Percentiles rank a stretch among this genome's conserved stretches.
phyloP scores from a whole-genome alignment of 2,113 vertebrate species.

The Corythaeola cristata region DNA sequence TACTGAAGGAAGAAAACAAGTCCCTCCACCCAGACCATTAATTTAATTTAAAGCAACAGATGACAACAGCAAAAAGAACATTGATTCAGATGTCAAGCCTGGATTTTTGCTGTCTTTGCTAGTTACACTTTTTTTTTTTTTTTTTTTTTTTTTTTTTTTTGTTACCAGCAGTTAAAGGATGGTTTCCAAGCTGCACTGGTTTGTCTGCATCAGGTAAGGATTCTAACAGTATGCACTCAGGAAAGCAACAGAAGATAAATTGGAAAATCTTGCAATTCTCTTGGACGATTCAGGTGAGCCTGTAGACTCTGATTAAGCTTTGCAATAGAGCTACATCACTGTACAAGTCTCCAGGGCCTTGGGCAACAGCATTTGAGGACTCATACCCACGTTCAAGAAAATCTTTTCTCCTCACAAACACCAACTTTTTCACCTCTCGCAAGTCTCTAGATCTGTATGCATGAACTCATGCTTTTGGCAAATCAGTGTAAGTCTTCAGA shows the following conservation, averaged over 20 bases:
- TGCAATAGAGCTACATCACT: neutral
- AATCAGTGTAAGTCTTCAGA: neutral
- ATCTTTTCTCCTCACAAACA: neutral
- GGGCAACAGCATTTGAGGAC: neutral
- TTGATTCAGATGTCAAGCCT: neutral
- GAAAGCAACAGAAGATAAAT: neutral
- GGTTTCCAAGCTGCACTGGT: neutral
- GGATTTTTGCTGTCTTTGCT: neutral
- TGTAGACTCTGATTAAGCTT: neutral
- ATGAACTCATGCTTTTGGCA: neutral
- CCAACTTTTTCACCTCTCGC: neutral
- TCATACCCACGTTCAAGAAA: neutral
- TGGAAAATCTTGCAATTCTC: neutral
- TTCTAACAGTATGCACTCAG: neutral
- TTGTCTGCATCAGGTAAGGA: neutral
- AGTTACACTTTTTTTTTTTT: neutral
- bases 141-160: neutral
- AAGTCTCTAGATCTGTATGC: fast-evolving
- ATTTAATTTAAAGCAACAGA: neutral
- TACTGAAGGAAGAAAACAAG: neutral
- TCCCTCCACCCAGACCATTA: neutral
- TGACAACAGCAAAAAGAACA: neutral
- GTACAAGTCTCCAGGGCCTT: neutral
- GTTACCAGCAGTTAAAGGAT: neutral
- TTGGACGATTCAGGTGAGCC: neutral